phyloP scores from a whole-genome alignment of 2,888 invertebrate genomes.

The Nebria salina region DNA sequence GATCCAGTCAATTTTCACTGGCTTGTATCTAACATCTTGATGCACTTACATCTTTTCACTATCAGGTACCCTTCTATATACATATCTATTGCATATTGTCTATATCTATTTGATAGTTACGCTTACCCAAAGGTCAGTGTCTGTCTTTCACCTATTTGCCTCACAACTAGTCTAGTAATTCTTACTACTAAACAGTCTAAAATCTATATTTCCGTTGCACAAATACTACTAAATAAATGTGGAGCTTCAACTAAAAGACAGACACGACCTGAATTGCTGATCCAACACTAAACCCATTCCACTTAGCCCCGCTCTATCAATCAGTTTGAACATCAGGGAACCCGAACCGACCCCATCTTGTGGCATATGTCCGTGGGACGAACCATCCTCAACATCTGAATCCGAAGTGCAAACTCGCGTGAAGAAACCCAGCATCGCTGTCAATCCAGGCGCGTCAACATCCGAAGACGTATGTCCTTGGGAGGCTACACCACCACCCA shows the following conservation, averaged over 20 bases:
- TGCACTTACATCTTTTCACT: background rate
- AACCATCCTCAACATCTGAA: constrained; percentile 46
- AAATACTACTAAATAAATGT: background rate
- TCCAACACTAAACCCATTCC: background rate
- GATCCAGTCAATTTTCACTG: constrained; percentile 1
- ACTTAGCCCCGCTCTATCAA: background rate
- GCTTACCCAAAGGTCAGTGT: background rate
- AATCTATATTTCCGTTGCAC: background rate
- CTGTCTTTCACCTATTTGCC: background rate
- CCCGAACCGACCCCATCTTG: constrained; percentile 48
- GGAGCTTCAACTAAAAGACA: background rate
- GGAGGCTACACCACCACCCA: constrained; percentile 58
- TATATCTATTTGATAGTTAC: background rate
- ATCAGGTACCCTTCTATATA: background rate
- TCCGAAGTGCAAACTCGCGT: constrained; percentile 53
- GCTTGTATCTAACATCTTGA: background rate
- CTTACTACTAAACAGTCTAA: background rate
- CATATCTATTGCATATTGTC: background rate
- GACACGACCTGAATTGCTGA: background rate
- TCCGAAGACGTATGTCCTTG: constrained; percentile 71
- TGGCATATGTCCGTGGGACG: constrained; percentile 61
- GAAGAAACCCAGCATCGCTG: constrained; percentile 61
- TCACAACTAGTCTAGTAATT: background rate
- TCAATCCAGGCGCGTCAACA: constrained; percentile 61
- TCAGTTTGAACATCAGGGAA: constrained; percentile 8